phyloP scores from a whole-genome alignment of 2,888 invertebrate genomes.

The Cephus runcator region DNA sequence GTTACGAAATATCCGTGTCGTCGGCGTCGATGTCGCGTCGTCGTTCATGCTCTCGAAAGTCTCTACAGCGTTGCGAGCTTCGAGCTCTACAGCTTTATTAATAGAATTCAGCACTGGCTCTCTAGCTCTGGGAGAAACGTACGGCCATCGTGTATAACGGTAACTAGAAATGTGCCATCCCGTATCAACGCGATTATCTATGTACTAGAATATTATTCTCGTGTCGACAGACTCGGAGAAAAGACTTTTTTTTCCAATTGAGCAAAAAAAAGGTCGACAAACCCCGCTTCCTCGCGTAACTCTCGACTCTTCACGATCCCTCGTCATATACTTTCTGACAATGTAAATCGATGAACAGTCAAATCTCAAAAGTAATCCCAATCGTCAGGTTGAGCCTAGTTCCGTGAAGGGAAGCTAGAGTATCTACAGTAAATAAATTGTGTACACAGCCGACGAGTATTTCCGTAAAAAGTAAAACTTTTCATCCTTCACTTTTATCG shows the following conservation, averaged over 20 bases:
- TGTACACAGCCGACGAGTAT: neutral
- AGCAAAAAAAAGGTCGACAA: neutral
- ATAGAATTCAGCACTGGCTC: constrained; percentile 38
- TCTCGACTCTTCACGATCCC: no score
- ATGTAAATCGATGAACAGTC: neutral
- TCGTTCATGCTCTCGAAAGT: constrained; percentile 23
- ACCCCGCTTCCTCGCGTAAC: neutral
- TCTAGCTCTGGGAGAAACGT: constrained; percentile 13
- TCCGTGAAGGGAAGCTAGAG: neutral
- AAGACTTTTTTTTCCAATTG: neutral
- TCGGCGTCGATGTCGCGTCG: constrained; percentile 25
- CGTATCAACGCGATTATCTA: neutral
- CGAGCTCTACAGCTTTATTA: constrained; percentile 38
- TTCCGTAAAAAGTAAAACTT: neutral
- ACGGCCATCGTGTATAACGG: constrained; percentile 10
- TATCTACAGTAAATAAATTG: neutral
- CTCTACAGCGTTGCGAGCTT: constrained; percentile 21
- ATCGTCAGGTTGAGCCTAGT: neutral
- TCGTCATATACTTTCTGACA: neutral
- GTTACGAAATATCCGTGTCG: constrained; percentile 40
- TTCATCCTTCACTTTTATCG: neutral
- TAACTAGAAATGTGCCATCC: neutral
- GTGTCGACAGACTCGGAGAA: neutral
- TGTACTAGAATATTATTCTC: neutral
- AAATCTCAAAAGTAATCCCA: neutral